A percentile compares a stretch with the other conserved stretches of the same genome.
Conservation (phyloP, 1,140 invertebrate genomes). For the Melitaea cinxia region DNA sequence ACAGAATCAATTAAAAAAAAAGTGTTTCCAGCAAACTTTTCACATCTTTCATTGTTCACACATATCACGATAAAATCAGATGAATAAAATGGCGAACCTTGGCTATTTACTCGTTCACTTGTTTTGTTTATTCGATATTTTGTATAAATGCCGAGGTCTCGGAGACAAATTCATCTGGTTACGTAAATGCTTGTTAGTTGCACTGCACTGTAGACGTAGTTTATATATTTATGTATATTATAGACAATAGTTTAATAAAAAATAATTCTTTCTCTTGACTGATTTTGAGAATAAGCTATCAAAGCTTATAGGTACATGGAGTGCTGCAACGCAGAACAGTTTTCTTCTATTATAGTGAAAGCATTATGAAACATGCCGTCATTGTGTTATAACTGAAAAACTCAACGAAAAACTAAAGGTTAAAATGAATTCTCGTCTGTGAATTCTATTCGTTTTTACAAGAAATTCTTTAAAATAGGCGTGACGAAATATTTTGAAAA, state of each 20-base stretch:
- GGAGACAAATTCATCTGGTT: background rate
- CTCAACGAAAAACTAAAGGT: no score
- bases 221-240: background rate
- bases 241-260: background rate
- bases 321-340: no score
- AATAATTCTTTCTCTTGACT: no score
- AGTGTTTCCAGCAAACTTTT: background rate
- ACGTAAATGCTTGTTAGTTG: background rate
- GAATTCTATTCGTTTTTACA: no score
- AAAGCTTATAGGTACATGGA: no score
- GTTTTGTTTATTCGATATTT: background rate
- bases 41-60: background rate
- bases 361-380: no score
- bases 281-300: no score
- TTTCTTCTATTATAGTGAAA: no score
- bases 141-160: conserved; percentile 1
- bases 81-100: background rate
- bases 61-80: background rate
- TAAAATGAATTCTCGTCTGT: no score
- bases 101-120: background rate
- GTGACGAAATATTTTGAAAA: no score
- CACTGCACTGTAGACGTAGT: background rate
- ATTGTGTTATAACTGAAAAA: no score
- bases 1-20: background rate
- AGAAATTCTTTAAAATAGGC: no score